These are phyloP conservation scores for Centrocercus urophasianus DNA, from an alignment of 2,113 vertebrate genomes.

Conservation along the genomic window DNA sequence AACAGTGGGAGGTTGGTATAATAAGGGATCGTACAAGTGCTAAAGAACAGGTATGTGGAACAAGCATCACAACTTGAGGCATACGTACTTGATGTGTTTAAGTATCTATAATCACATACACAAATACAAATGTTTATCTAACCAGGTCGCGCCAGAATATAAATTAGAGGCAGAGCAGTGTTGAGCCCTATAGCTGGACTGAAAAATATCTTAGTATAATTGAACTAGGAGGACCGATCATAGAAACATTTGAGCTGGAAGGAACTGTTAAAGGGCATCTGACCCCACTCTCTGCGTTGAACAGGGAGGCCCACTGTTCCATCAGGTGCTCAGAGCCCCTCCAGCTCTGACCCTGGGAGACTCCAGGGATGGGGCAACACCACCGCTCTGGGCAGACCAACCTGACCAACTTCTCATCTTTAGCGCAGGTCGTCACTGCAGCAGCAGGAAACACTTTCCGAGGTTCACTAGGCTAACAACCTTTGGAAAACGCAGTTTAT, in stretches of 20 bases:
- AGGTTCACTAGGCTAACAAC: neutral
- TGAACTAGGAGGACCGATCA: neutral
- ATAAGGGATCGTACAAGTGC: neutral
- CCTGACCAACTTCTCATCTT: neutral
- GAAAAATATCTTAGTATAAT: neutral
- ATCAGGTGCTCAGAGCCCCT: too few species aligned
- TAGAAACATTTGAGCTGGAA: too few species aligned
- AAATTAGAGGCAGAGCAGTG: neutral
- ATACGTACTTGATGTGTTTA: neutral
- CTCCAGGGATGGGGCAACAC: too few species aligned
- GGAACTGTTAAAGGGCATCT: too few species aligned
- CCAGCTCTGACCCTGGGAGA: too few species aligned
- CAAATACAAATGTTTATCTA: neutral
- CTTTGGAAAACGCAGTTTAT: neutral
- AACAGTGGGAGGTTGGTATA: neutral
- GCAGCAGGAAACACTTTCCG: neutral
- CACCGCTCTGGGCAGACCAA: too few species aligned
- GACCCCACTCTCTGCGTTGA: too few species aligned
- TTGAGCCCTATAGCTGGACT: neutral
- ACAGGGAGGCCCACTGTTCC: too few species aligned
- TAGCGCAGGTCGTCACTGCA: neutral
- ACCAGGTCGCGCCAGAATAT: neutral
- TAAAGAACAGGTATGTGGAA: neutral
- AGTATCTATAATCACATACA: neutral
- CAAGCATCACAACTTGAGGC: neutral